Evolutionary conservation across 2,888 invertebrate genomes (phyloP).

Genomic region (Tiphia femorata): DNA sequence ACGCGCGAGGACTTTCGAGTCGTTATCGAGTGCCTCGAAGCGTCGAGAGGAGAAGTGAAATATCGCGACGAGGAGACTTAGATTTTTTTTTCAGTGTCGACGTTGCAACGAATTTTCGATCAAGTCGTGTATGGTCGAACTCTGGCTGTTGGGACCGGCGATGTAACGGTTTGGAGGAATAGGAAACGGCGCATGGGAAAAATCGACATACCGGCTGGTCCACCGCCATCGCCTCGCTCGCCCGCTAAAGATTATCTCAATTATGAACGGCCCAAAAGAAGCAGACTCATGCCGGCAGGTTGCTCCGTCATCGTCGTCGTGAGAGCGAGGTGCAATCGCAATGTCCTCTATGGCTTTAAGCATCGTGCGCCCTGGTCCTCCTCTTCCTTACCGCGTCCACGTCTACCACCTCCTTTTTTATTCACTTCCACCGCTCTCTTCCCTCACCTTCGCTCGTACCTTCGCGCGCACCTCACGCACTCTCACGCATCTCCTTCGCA

Average conservation of each 20-base stretch:
- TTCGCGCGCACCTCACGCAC: conserved; percentile 8
- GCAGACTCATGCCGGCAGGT: conserved; percentile 57
- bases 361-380: background rate
- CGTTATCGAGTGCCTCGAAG: no score
- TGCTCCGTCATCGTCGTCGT: conserved; percentile 58
- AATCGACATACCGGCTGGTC: conserved; percentile 58
- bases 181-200: conserved; percentile 57
- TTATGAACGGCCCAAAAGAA: conserved; percentile 64
- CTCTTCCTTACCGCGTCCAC: conserved; percentile 6
- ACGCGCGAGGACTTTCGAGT: no score
- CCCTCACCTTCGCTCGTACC: conserved; percentile 7
- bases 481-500: conserved; percentile 16
- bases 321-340: conserved; percentile 42
- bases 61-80: no score
- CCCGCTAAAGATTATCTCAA: conserved; percentile 61
- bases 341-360: conserved; percentile 22
- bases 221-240: no score
- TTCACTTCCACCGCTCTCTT: background rate
- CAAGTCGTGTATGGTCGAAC: no score
- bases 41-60: no score
- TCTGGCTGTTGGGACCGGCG: no score
- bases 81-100: no score
- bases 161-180: no score
- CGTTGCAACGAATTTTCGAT: no score
- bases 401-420: conserved; percentile 5